Evolutionary conservation across 2,888 invertebrate species (phyloP).

Genomic region (Eugnorisma glareosa): DNA sequence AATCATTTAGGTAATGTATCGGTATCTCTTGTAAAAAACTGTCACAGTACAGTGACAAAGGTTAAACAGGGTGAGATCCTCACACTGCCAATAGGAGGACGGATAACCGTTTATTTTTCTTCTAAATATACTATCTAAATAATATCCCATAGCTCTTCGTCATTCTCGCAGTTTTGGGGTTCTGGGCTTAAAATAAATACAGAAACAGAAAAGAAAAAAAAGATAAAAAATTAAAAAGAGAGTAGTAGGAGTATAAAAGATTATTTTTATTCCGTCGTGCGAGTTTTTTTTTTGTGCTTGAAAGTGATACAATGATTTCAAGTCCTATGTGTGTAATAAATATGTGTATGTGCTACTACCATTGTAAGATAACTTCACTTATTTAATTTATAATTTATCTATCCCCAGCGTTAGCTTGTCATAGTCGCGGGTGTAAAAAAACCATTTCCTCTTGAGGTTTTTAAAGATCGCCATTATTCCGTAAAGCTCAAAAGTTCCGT

Average conservation of each 20-base stretch:
- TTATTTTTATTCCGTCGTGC: no score
- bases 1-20: conserved; percentile 65
- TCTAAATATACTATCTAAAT: conserved; percentile 9
- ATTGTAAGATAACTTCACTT: no score
- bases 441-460: background rate
- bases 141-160: background rate
- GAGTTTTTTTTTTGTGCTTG: no score
- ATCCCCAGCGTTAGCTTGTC: background rate
- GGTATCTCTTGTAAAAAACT: conserved; percentile 63
- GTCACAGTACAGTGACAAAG: conserved; percentile 72
- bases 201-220: no score
- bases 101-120: conserved; percentile 45
- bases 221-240: no score
- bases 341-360: background rate
- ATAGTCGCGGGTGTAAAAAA: background rate
- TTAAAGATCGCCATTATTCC: background rate
- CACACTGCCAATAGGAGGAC: conserved; percentile 62
- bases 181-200: background rate
- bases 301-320: background rate
- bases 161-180: background rate
- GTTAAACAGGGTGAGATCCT: conserved; percentile 70
- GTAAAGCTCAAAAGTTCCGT: no score
- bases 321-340: background rate
- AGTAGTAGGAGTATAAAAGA: no score
- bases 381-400: no score